A percentile compares a stretch with the other conserved stretches of the same genome.
Evolutionary conservation across 2,888 invertebrate genomes (phyloP).

Genomic region (Orchesellides sinensis): DNA sequence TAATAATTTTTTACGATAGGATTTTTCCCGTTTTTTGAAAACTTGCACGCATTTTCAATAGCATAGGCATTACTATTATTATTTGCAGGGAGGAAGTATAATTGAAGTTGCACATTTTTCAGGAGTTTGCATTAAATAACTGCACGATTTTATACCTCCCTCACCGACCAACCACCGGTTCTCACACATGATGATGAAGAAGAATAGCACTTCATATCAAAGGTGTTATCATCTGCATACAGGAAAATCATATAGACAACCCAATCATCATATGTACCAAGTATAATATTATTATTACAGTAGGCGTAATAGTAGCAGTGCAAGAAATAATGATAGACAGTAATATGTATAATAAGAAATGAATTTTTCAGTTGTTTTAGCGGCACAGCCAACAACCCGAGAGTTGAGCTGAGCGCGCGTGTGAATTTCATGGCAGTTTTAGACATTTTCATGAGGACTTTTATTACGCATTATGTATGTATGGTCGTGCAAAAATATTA

Average conservation of each 20-base stretch:
- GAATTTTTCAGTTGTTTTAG: constrained; percentile 18
- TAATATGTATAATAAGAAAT: background rate
- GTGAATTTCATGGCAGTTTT: constrained; percentile 57
- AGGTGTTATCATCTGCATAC: background rate
- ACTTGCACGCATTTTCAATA: background rate
- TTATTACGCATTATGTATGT: constrained; percentile 17
- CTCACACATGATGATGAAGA: constrained; percentile 1
- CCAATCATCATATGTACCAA: no score
- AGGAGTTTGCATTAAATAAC: background rate
- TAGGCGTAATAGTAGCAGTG: constrained; percentile 18
- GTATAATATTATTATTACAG: no score
- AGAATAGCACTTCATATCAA: background rate
- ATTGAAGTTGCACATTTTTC: constrained; percentile 16
- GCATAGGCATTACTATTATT: background rate
- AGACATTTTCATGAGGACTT: constrained; percentile 35
- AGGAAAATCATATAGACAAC: no score
- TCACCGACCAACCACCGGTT: background rate
- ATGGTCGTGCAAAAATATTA: constrained; percentile 20
- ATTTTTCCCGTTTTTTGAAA: constrained; percentile 19
- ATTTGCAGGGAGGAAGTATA: constrained; percentile 11
- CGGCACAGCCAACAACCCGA: constrained; percentile 18
- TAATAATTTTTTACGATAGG: constrained; percentile 3
- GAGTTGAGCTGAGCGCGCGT: constrained; percentile 25
- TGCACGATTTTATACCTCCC: constrained; percentile 8
- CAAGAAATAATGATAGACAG: constrained; percentile 19